Base-by-base conservation (phyloP, 2,113 vertebrate species). In the Hypomesus transpacificus region DNA sequence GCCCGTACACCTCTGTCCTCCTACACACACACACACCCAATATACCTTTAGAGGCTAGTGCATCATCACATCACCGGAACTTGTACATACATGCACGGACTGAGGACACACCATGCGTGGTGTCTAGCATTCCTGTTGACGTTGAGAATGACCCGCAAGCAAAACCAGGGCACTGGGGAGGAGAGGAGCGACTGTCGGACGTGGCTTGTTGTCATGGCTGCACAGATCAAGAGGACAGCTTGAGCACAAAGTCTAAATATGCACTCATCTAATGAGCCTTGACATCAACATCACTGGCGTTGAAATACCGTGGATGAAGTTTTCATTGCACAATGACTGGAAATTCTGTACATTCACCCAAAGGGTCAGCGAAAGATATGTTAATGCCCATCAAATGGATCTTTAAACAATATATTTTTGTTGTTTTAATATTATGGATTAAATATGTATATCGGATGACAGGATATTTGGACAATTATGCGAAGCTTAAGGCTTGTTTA, bases 111-210 rank as follows among this genome's bases (percentile, higher is more conserved):
- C 46, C 14, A 7, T 3, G 63, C 74, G n/a, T 22, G 21, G 51
- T 67, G 39, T 72, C 80, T 75, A 62, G 59, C 69, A 76, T 77
- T 79, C 56, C 69, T 72, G 39, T 77, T 72, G 24, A 68, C 75
- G 46, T 74, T 3, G 22, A 31, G n/a, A 63, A 61, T 71, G 39
- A 20, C 13, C 62, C 51, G 13, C 4, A 28, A 56, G 9, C 50
- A 26, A 20, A 14, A 26, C 16, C 3, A 54, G 28, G 68, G 13
- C 18, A 50, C 11, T 21, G 66, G 21, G 2, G 65, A 16, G 65
- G 61, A 51, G 51, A 66, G 54, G 26, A 21, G 16, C n/a, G 14
- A 11, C n/a, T 4, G 24, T 51, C 24, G 34, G 31, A n/a, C 56
- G 24, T 62, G 14, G 13, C 59, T 53, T 69, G 65, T 66, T 74